Evolutionary conservation across 1,140 invertebrate genomes (phyloP).

Genomic region (Metopolophium dirhodum): DNA sequence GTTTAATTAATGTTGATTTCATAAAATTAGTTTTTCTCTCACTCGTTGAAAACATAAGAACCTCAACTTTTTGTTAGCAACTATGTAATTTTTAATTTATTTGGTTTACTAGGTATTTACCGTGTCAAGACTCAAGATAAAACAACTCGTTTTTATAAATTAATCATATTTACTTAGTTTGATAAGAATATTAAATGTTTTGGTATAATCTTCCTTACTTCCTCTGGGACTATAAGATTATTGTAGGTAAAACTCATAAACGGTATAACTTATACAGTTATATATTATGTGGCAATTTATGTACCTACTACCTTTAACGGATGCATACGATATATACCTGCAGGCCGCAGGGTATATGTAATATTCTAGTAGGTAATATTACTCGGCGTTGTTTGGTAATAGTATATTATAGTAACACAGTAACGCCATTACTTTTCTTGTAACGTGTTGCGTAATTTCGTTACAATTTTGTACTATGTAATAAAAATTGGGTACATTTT

Average conservation of each 20-base stretch:
- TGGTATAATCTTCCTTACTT: not conserved
- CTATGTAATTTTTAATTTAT: not conserved
- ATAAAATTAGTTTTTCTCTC: not conserved
- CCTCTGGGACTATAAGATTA: not conserved
- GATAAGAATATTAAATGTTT: slow-evolving; percentile 1
- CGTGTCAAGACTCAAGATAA: not conserved
- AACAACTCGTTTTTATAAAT: not conserved
- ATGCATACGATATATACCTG: not conserved
- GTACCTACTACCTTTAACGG: not conserved
- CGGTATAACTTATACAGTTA: not conserved
- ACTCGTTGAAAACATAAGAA: not conserved
- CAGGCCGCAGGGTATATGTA: not conserved
- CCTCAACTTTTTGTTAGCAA: not conserved
- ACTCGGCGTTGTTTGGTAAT: no score
- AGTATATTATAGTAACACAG: no score
- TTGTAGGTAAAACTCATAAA: not conserved
- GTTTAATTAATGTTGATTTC: not conserved
- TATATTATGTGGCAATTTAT: not conserved
- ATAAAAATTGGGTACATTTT: no score
- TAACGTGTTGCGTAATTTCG: no score
- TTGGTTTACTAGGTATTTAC: not conserved
- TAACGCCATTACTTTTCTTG: no score
- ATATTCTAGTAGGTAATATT: no score
- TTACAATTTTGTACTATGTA: no score
- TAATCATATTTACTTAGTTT: not conserved